phyloP scores from a whole-genome alignment of 2,113 vertebrate genomes.

The Cochlearius cochlearius region DNA sequence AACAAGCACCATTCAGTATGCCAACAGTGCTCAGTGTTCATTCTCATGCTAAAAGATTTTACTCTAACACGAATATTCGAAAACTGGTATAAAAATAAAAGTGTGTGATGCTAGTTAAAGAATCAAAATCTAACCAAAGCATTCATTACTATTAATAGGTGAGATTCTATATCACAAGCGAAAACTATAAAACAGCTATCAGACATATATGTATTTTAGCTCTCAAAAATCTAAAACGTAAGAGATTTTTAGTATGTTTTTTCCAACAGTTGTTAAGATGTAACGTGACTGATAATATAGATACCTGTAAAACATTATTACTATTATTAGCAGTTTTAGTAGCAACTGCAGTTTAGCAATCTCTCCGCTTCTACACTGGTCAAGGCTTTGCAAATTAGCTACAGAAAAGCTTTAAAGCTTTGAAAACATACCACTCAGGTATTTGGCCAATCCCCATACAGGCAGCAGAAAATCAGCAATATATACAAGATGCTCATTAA shows the following conservation, averaged over 20 bases:
- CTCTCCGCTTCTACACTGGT: neutral
- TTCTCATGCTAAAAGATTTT: neutral
- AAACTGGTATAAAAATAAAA: neutral
- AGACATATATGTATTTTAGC: neutral
- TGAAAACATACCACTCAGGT: slow-evolving; percentile 28
- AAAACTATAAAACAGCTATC: neutral
- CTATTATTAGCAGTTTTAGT: slow-evolving; percentile 24
- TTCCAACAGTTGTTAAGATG: neutral
- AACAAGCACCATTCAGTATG: neutral
- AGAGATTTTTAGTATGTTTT: neutral
- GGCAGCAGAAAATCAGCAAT: slow-evolving; percentile 38
- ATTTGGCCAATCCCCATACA: slow-evolving; percentile 10
- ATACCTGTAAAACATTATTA: neutral
- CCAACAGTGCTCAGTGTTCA: neutral
- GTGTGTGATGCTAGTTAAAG: neutral
- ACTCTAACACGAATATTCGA: neutral
- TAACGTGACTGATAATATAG: neutral
- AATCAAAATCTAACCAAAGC: neutral
- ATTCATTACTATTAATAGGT: neutral
- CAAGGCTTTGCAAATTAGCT: slow-evolving; percentile 9
- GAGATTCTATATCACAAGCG: neutral
- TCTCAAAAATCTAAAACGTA: neutral
- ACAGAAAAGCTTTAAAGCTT: neutral
- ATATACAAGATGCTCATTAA: slow-evolving; percentile 2
- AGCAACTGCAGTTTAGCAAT: slow-evolving; percentile 13